These are phyloP conservation scores for Intellagama lesueurii DNA, from an alignment of 2,797 vertebrate genomes.

Conservation along the genomic window DNA sequence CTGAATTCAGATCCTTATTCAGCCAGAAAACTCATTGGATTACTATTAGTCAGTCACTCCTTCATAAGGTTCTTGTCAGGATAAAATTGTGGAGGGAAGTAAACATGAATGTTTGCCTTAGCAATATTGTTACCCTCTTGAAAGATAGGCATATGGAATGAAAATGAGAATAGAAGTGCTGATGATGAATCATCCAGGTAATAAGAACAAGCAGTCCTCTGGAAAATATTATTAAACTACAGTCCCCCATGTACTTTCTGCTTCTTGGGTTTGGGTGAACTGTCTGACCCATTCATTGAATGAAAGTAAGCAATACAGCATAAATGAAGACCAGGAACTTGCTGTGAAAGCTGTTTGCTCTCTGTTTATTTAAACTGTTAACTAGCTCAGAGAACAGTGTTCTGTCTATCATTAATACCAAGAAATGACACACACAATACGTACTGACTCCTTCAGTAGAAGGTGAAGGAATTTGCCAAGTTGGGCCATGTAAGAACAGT, in stretches of 20 bases:
- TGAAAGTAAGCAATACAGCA: not conserved
- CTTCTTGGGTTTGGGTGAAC: not conserved
- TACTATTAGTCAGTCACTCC: not conserved
- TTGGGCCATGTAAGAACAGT: not conserved
- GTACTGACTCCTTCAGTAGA: not conserved
- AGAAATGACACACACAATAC: not conserved
- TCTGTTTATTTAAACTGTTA: conserved; percentile 1
- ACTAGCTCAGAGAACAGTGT: not conserved
- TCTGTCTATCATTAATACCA: not conserved
- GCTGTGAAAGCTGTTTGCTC: not conserved
- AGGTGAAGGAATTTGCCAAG: not conserved
- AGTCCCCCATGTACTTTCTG: not conserved
- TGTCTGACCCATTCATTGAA: not conserved
- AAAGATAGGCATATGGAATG: not conserved
- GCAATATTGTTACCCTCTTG: too few relatives aligned
- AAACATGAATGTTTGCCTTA: too few relatives aligned
- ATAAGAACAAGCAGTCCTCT: too few relatives aligned
- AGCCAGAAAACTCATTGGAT: not conserved
- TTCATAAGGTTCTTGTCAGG: not conserved
- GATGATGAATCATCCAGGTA: not conserved
- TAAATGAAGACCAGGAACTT: not conserved
- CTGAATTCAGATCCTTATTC: not conserved
- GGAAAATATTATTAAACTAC: not conserved
- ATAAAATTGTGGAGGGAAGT: not conserved
- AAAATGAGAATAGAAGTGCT: not conserved